These are phyloP conservation scores for Miltochrista miniata DNA, from an alignment of 2,888 invertebrate species.

Conservation along the genomic window DNA sequence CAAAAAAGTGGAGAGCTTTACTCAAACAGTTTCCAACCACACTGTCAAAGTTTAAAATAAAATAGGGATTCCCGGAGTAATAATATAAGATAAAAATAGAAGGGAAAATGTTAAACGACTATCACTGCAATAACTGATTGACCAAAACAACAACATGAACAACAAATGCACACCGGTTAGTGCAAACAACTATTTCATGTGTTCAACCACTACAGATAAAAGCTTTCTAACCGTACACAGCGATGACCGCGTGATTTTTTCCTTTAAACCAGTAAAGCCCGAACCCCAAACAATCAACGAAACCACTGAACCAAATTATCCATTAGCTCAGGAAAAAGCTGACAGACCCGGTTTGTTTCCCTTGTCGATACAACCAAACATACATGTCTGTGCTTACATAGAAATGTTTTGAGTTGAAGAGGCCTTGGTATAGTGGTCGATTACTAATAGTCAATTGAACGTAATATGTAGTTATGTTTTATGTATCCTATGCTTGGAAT, in stretches of 20 bases:
- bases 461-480: too few relatives aligned
- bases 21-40: too few relatives aligned
- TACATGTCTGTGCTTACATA: not conserved
- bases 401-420: not conserved
- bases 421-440: not conserved
- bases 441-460: not conserved
- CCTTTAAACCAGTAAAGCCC: not conserved
- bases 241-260: not conserved
- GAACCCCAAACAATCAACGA: slow-evolving; percentile 4
- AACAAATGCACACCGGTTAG: too few relatives aligned
- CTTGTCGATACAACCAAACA: not conserved
- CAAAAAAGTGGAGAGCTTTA: too few relatives aligned
- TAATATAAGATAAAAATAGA: too few relatives aligned
- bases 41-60: too few relatives aligned
- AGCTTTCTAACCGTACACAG: not conserved
- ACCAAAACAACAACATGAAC: too few relatives aligned
- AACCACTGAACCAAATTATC: slow-evolving; percentile 21
- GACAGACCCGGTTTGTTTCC: slow-evolving; percentile 12
- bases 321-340: slow-evolving; percentile 18
- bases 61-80: too few relatives aligned
- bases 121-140: too few relatives aligned
- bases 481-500: too few relatives aligned
- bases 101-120: too few relatives aligned
- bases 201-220: not conserved
- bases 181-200: too few relatives aligned